Base-by-base conservation (phyloP, 30 jellyfish, hydroid and myxozoan genomes). In the Chironex yamaguchii region DNA sequence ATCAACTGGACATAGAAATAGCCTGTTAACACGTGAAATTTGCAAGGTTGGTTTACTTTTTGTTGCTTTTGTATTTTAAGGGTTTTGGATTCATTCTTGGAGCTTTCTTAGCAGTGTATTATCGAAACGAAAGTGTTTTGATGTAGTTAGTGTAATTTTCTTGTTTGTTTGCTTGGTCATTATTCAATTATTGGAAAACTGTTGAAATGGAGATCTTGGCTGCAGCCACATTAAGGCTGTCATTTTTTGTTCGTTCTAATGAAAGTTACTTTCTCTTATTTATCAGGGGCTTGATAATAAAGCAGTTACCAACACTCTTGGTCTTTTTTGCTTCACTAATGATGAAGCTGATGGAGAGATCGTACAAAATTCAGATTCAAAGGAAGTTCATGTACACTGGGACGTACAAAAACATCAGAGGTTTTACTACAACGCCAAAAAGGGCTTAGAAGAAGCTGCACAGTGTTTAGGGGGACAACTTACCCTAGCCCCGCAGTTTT, bases 311-410 rank as follows among this genome's bases (percentile, higher is more conserved):
- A 84, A 89, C 34, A 95, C 97, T 2, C 91, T 95, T n/a, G 99
- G 99, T 0, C 31, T 95, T 31, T 95, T 67, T 72, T 95, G 99
- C 82, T 82, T 95, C 88, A 89, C 99, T 25, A 34, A 89, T 58
- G 97, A 82, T 71, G 99, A 95, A 72, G 77, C 95, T 0, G 94
- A 95, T 13, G 99, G 99, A 4, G 99, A 89, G 52, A 76, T 95
- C 1, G 69, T 89, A 4, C 65, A 79, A 34, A 97, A 95, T 53
- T 35, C 63, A 22, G 36, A 85, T 67, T 73, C 96, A 23, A 89
- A 90, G 52, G 86, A 62, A 4, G 90, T 89, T 42, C 83, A 87
- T 33, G 91, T 95, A 6, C 86, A 85, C 24, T 95, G 99, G 99
- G 87, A 89, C 33, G 67, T 71, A 6, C 90, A 84, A 29, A 96